phyloP scores from a whole-genome alignment of 2,888 invertebrate genomes.

The Osmoderma eremita region DNA sequence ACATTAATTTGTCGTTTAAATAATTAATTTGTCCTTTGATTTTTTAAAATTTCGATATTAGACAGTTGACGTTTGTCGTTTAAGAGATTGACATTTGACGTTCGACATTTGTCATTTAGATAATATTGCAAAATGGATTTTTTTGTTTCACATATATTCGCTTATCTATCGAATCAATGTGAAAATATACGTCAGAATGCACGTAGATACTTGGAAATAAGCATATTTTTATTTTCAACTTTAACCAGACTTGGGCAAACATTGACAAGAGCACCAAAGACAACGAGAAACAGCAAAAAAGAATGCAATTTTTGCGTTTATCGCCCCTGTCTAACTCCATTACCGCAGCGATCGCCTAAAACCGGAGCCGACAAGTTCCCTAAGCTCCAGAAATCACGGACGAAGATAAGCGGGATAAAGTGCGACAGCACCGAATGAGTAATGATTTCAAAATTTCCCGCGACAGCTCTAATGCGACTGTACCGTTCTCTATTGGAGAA shows the following conservation, averaged over 20 bases:
- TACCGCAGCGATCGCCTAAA: slow-evolving; percentile 4
- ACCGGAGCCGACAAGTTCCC: slow-evolving; percentile 19
- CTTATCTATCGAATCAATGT: no score
- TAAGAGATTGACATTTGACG: no score
- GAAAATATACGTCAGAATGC: not conserved
- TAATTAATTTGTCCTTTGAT: no score
- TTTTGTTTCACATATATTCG: no score
- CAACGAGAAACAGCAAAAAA: not conserved
- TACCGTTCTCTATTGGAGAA: slow-evolving; percentile 27
- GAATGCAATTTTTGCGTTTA: not conserved
- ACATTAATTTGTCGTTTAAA: no score
- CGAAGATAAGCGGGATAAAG: slow-evolving; percentile 49
- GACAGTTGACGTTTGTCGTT: no score
- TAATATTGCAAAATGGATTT: no score
- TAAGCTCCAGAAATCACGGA: slow-evolving; percentile 47
- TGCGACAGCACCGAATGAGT: slow-evolving; percentile 54
- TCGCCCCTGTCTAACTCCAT: slow-evolving; percentile 5
- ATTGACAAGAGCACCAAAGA: not conserved
- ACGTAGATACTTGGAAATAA: no score
- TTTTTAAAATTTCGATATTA: no score
- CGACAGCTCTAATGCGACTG: slow-evolving; percentile 57
- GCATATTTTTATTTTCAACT: not conserved
- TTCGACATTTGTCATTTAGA: no score
- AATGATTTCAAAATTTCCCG: slow-evolving; percentile 58
- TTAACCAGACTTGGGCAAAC: not conserved